These are phyloP conservation scores for Chymomyza procnemis DNA, from an alignment of 2,888 invertebrate species.

Conservation along the genomic window DNA sequence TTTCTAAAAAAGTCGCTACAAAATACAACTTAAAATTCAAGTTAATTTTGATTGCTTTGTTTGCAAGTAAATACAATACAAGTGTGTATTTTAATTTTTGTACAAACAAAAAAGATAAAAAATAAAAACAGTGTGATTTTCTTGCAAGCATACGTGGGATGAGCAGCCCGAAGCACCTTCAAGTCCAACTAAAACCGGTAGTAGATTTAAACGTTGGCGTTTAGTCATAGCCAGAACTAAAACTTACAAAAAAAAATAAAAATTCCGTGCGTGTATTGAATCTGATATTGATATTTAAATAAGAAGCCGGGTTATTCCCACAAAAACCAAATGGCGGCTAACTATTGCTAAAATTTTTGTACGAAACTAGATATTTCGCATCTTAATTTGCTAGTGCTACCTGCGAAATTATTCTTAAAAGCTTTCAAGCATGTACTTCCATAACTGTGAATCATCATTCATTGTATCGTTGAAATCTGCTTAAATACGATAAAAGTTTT, in stretches of 20 bases:
- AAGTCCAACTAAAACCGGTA: background rate
- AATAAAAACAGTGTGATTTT: background rate
- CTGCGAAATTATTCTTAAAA: no score
- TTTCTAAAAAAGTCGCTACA: conserved; percentile 54
- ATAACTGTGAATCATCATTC: no score
- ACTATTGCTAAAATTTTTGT: no score
- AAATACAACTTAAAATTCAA: conserved; percentile 45
- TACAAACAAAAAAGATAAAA: background rate
- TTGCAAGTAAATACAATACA: background rate
- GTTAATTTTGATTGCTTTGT: conserved; percentile 43
- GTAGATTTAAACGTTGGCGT: background rate
- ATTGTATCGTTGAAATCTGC: no score
- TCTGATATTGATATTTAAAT: background rate
- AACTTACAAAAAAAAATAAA: background rate
- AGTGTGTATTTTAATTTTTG: background rate
- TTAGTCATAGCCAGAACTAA: background rate
- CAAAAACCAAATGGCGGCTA: no score
- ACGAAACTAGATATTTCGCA: no score
- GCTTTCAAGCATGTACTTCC: no score
- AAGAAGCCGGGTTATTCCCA: background rate
- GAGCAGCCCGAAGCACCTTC: background rate
- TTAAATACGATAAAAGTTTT: no score
- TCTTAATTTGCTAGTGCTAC: no score
- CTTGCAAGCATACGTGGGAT: background rate
- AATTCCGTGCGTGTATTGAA: background rate